phyloP scores from a whole-genome alignment of 1,140 invertebrate genomes.

The Bombyx mandarina region DNA sequence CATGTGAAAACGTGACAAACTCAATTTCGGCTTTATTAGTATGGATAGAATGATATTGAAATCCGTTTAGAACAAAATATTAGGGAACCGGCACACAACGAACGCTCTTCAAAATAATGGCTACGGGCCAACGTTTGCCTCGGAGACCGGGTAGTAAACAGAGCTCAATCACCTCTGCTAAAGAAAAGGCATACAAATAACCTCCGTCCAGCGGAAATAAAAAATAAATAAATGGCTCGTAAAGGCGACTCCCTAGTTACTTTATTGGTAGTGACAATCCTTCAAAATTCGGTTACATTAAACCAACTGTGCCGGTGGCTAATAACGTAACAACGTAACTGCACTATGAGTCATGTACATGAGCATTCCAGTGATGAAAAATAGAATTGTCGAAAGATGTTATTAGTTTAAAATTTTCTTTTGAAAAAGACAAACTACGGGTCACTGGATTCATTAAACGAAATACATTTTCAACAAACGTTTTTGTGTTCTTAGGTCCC shows the following conservation, averaged over 20 bases:
- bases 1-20: no score
- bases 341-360: neutral
- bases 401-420: conserved; percentile 4
- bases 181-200: conserved; percentile 28
- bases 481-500: no score
- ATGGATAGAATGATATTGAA: no score
- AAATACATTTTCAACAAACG: no score
- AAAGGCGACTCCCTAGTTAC: no score
- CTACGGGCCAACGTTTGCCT: conserved; percentile 42
- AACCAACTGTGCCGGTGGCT: neutral
- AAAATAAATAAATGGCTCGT: neutral
- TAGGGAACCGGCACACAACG: conserved; percentile 32
- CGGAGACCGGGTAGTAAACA: conserved; percentile 33
- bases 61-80: conserved; percentile 32
- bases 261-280: no score
- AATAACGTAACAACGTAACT: neutral
- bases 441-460: no score
- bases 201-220: conserved; percentile 11
- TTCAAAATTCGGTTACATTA: neutral
- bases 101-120: conserved; percentile 65
- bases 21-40: no score
- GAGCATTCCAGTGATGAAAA: conserved; percentile 1
- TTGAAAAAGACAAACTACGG: neutral
- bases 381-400: conserved; percentile 10
- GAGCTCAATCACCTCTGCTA: conserved; percentile 55